Evolutionary conservation across 2,888 invertebrate genomes (phyloP).

Genomic region (Lysandra coridon): DNA sequence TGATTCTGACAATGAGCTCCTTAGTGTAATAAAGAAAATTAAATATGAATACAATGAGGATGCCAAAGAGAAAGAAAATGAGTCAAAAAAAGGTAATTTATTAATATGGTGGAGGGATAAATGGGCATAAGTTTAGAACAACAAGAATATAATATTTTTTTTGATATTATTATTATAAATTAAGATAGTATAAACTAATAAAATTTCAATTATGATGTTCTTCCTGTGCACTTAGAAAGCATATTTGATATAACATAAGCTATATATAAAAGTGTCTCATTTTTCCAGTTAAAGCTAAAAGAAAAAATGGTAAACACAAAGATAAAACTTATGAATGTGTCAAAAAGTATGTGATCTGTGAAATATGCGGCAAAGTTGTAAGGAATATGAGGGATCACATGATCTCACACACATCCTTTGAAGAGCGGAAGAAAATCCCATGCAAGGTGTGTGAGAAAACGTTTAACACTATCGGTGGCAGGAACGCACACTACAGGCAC

Average conservation of each 20-base stretch:
- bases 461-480: slow-evolving; percentile 52
- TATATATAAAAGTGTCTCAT: not conserved
- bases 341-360: slow-evolving; percentile 53
- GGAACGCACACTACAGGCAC: slow-evolving; percentile 56
- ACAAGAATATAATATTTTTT: too few species aligned
- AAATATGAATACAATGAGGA: slow-evolving; percentile 51
- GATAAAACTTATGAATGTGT: slow-evolving; percentile 41
- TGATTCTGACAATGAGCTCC: slow-evolving; percentile 60
- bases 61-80: slow-evolving; percentile 50
- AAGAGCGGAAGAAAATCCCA: slow-evolving; percentile 46
- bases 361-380: slow-evolving; percentile 63
- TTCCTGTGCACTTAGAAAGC: too few species aligned
- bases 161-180: too few species aligned
- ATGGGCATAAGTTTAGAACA: not conserved
- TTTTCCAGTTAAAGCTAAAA: slow-evolving; percentile 27
- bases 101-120: not conserved
- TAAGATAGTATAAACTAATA: too few species aligned
- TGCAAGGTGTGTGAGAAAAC: slow-evolving; percentile 60
- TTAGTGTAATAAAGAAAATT: slow-evolving; percentile 55
- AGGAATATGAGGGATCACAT: slow-evolving; percentile 56
- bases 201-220: too few species aligned
- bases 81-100: not conserved
- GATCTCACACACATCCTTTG: slow-evolving; percentile 49
- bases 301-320: slow-evolving; percentile 39
- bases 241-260: too few species aligned